Conservation (phyloP, 2,888 invertebrate species). For the Geophilus truncorum region DNA sequence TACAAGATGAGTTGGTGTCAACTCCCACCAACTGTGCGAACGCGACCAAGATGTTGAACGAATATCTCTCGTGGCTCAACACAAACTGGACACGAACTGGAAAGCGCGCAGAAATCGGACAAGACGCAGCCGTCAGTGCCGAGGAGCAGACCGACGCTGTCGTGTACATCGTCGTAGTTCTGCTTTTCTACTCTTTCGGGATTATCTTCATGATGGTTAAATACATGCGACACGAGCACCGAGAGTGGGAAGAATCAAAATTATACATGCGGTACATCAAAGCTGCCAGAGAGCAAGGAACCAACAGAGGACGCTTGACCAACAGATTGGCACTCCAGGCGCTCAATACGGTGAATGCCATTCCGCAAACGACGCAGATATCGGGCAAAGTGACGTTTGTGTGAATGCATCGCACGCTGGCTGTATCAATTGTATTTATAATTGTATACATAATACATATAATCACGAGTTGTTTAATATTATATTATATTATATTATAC, state of each 20-base stretch:
- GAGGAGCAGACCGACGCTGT: conserved; percentile 41
- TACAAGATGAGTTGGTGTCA: not conserved
- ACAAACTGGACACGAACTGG: not conserved
- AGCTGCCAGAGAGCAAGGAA: conserved; percentile 38
- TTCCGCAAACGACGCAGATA: conserved; percentile 37
- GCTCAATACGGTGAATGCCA: conserved; percentile 42
- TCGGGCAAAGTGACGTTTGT: conserved; percentile 41
- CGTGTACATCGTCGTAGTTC: conserved; percentile 43
- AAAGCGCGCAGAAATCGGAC: not conserved
- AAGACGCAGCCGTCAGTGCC: not conserved
- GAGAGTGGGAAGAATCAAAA: conserved; percentile 46
- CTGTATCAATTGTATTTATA: no score
- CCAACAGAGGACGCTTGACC: conserved; percentile 39
- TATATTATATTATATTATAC: no score
- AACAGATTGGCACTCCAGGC: conserved; percentile 42
- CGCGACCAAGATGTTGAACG: not conserved
- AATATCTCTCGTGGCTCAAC: not conserved
- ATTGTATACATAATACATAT: no score
- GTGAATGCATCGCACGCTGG: no score
- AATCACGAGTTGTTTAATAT: no score
- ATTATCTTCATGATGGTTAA: conserved; percentile 43
- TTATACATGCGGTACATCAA: conserved; percentile 45
- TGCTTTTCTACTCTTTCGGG: conserved; percentile 42
- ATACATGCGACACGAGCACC: conserved; percentile 41
- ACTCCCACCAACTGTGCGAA: not conserved